Percentiles rank a stretch among this genome's conserved stretches.
phyloP scores from a whole-genome alignment of 1,140 invertebrate genomes.

The Theocolax elegans region DNA sequence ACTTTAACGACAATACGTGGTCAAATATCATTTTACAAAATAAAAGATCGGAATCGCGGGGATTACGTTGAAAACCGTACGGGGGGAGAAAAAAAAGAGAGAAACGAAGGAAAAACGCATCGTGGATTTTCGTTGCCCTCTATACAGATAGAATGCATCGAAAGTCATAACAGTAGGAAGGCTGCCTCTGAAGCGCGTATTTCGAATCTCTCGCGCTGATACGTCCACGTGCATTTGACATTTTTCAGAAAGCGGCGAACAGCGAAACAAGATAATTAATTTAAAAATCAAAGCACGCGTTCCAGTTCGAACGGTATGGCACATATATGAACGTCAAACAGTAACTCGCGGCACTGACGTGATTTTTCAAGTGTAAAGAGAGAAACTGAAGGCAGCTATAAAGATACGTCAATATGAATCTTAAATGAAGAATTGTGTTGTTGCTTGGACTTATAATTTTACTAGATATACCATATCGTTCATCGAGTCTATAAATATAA shows the following conservation, averaged over 20 bases:
- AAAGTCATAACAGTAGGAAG: conserved; percentile 4
- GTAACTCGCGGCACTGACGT: conserved; percentile 4
- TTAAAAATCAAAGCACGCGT: conserved; percentile 34
- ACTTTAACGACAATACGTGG: too few relatives aligned
- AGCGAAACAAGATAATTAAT: conserved; percentile 32
- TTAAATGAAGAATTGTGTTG: too few relatives aligned
- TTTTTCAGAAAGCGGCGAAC: conserved; percentile 28
- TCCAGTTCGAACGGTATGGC: background rate
- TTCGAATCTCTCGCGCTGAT: conserved; percentile 23
- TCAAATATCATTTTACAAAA: too few relatives aligned
- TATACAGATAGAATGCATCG: background rate
- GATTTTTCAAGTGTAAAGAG: conserved; percentile 37
- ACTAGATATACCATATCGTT: too few relatives aligned
- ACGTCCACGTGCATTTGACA: conserved; percentile 31
- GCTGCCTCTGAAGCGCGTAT: conserved; percentile 7
- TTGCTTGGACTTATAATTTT: too few relatives aligned
- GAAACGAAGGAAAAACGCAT: background rate
- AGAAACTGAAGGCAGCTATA: background rate
- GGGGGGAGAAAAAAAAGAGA: background rate
- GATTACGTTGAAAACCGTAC: background rate
- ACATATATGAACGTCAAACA: conserved; percentile 25
- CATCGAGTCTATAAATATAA: too few relatives aligned
- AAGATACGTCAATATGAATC: conserved; percentile 26
- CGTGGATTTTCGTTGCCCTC: background rate
- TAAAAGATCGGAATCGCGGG: too few relatives aligned